Percentiles rank a stretch among this genome's conserved stretches.
phyloP scores from a whole-genome alignment of 2,113 vertebrate genomes.

The Capreolus pygargus region DNA sequence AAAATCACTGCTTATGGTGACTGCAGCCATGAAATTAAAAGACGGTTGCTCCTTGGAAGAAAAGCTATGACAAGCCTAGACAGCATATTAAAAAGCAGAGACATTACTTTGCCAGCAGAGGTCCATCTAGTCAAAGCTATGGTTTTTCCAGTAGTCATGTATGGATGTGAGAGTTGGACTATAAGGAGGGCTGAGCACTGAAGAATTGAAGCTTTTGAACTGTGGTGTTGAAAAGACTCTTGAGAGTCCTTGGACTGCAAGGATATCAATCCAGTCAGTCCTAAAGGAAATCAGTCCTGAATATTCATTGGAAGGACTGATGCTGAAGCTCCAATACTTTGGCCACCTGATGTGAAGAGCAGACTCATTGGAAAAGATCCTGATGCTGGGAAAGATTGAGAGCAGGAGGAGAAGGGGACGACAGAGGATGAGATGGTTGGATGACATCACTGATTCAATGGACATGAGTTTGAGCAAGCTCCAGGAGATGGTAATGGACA shows the following conservation, averaged over 20 bases:
- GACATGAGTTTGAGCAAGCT: background rate
- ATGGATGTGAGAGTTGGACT: background rate
- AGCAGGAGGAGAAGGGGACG: background rate
- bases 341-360: background rate
- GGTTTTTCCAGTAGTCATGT: background rate
- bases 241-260: background rate
- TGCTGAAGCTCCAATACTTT: background rate
- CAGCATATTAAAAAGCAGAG: background rate
- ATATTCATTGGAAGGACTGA: background rate
- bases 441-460: background rate
- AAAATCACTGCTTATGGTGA: background rate
- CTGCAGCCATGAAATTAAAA: background rate
- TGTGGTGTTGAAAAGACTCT: background rate
- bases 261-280: background rate
- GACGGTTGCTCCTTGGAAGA: background rate
- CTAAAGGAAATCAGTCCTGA: background rate
- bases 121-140: background rate
- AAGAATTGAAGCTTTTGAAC: background rate
- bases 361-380: background rate
- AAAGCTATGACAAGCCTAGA: background rate
- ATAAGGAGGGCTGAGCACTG: background rate
- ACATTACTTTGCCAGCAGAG: background rate
- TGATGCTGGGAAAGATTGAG: background rate
- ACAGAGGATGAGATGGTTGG: background rate
- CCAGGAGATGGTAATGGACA: background rate